A percentile compares a stretch with the other conserved stretches of the same genome.
Conservation (phyloP, 1,140 invertebrate species). For the Augochlora pura region DNA sequence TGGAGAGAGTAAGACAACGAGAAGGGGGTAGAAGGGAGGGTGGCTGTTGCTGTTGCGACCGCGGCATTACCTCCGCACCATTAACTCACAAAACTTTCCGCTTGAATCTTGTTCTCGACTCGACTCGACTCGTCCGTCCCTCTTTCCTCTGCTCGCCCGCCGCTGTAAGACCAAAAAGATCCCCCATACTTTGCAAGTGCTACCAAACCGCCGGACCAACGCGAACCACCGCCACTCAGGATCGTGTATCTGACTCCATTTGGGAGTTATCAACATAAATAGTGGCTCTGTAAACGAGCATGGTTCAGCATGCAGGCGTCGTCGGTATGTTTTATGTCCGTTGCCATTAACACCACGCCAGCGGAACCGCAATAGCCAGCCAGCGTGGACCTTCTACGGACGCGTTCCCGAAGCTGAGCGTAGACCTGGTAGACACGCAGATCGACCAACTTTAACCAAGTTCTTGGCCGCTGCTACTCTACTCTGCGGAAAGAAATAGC, state of each 20-base stretch:
- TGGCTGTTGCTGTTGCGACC: conserved; percentile 78
- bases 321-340: conserved; percentile 56
- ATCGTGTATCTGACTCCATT: conserved; percentile 72
- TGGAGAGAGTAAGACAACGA: conserved; percentile 59
- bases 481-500: conserved; percentile 42
- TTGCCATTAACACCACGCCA: conserved; percentile 59
- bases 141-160: conserved; percentile 19
- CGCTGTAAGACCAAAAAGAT: conserved; percentile 71
- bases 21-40: conserved; percentile 40
- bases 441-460: conserved; percentile 48
- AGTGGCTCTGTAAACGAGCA: conserved; percentile 66
- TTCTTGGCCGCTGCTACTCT: conserved; percentile 37
- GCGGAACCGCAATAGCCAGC: conserved; percentile 42
- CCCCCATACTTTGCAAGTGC: conserved; percentile 72
- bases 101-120: conserved; percentile 79
- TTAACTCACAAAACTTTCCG: conserved; percentile 80
- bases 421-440: conserved; percentile 15
- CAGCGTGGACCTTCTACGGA: conserved; percentile 23
- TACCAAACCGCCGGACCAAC: conserved; percentile 64
- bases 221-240: conserved; percentile 59
- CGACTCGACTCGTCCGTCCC: conserved; percentile 67
- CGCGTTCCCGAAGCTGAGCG: conserved; percentile 16
- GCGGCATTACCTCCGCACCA: conserved; percentile 78
- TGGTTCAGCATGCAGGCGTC: conserved; percentile 51
- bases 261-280: conserved; percentile 76